Base-by-base conservation (phyloP, 2,888 invertebrate genomes). In the Heliconius sara region DNA sequence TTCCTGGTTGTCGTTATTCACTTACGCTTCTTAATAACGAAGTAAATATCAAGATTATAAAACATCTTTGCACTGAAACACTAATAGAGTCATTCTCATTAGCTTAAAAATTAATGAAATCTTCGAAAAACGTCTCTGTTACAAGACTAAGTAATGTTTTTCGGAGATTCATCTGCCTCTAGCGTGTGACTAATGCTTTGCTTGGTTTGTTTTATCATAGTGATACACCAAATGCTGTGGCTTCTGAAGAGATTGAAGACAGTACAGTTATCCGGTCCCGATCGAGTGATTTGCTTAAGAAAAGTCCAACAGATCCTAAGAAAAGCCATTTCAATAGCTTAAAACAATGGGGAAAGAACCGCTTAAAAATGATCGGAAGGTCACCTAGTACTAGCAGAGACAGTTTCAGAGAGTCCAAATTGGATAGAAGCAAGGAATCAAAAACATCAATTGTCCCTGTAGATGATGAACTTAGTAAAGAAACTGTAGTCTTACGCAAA, bases 261-360 rank as follows among this genome's bases (percentile, higher is more conserved):
- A 92, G 88, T 85, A 93, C 95, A 89, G 96, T 95, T 91, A 95
- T 95, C 88, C 95, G 97, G 88, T 97, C 97, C 89, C 96, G 96
- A 89, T 97, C 97, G 89, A 97, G 97, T 88, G 98, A 98, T 90
- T 95, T 97, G 85, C 96, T 98, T 90, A 96, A 96, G 91, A 97
- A 96, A 92, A 96, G 96, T 84, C 96, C 96, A 68, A 95, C 96
- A 73, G 97, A 97, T 85, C 94, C 92, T 71, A 95, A 95, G 88
- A 95, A 95, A 83, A 96, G 97, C 72, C 97, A 97, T 88, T 97
- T 98, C 90, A 97, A 97, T 90, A 97, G 97, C 43, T 92, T 98
- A 79, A 98, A 97, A 90, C 97, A 97, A 89, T 98, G 98, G 98
- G 97, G 98, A 79, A 97, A 97, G 89, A 97, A 96, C 86, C 96